A percentile compares a stretch with the other conserved stretches of the same genome.
Conservation (phyloP, 2,888 invertebrate species). For the Ectemnius cavifrons region DNA sequence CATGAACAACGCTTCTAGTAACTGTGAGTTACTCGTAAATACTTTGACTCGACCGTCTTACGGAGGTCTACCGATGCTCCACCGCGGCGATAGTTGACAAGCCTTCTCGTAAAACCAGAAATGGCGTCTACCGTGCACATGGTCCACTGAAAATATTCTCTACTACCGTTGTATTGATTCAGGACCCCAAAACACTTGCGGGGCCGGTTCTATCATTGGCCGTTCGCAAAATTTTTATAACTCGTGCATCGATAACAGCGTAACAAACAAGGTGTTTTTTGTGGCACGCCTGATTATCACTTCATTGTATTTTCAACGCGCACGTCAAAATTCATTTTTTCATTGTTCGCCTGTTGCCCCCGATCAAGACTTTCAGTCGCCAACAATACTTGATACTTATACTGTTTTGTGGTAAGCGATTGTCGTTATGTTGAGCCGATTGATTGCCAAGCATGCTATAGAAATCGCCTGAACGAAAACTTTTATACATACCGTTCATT, state of each 20-base stretch:
- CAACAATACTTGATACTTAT: slow-evolving; percentile 1
- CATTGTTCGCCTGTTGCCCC: slow-evolving; percentile 15
- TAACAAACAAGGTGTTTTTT: slow-evolving; percentile 51
- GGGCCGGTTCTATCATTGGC: slow-evolving; percentile 36
- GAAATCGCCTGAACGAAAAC: slow-evolving; percentile 20
- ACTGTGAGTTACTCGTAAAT: slow-evolving; percentile 66
- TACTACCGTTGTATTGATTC: slow-evolving; percentile 37
- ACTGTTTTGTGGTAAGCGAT: neutral
- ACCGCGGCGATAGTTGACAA: slow-evolving; percentile 72
- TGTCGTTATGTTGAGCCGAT: slow-evolving; percentile 19
- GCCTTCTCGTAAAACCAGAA: slow-evolving; percentile 68
- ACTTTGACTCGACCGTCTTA: slow-evolving; percentile 60
- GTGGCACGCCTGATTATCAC: slow-evolving; percentile 51
- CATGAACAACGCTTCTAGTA: slow-evolving; percentile 57
- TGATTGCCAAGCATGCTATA: slow-evolving; percentile 19
- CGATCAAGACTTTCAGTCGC: slow-evolving; percentile 2
- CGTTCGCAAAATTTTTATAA: slow-evolving; percentile 35
- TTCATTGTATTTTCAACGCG: slow-evolving; percentile 39
- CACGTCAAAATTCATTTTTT: slow-evolving; percentile 47
- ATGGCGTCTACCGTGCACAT: slow-evolving; percentile 75
- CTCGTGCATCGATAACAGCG: slow-evolving; percentile 38
- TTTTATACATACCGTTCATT: no score
- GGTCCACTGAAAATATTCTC: slow-evolving; percentile 59
- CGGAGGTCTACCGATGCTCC: slow-evolving; percentile 64
- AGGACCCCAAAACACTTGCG: slow-evolving; percentile 28